Percentiles rank a stretch among this genome's conserved stretches.
phyloP scores from a whole-genome alignment of 2,113 vertebrate species.

The Eolophus roseicapilla region DNA sequence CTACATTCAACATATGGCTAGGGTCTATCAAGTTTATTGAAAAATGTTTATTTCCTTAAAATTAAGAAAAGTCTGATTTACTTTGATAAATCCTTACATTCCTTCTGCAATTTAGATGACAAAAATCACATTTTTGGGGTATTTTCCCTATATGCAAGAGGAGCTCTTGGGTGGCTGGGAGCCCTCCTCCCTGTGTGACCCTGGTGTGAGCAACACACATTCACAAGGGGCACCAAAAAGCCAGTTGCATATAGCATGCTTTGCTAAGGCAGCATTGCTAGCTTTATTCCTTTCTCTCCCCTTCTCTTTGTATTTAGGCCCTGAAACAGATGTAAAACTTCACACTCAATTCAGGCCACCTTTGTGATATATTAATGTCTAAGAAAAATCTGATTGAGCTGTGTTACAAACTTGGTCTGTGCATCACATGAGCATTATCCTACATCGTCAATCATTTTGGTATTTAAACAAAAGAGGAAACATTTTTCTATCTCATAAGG shows the following conservation, averaged over 20 bases:
- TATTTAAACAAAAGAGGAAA: background rate
- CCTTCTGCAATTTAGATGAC: background rate
- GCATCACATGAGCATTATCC: background rate
- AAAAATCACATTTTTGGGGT: background rate
- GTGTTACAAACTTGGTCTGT: background rate
- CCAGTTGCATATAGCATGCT: background rate
- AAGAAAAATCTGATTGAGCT: background rate
- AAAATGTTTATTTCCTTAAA: background rate
- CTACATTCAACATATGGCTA: background rate
- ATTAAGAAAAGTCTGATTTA: background rate
- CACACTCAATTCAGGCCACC: background rate
- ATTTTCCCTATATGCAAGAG: background rate
- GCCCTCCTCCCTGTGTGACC: background rate
- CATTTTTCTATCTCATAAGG: background rate
- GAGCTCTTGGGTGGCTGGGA: background rate
- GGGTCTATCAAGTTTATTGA: background rate
- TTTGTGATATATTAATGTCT: background rate
- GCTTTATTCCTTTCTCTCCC: background rate
- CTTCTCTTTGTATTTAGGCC: background rate
- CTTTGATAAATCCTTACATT: background rate
- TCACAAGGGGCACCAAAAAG: background rate
- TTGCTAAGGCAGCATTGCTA: background rate
- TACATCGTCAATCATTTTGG: background rate
- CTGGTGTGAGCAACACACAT: rapidly evolving
- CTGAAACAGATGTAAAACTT: background rate